Conservation (phyloP, 2,113 vertebrate species). For the Spermophilus dauricus region DNA sequence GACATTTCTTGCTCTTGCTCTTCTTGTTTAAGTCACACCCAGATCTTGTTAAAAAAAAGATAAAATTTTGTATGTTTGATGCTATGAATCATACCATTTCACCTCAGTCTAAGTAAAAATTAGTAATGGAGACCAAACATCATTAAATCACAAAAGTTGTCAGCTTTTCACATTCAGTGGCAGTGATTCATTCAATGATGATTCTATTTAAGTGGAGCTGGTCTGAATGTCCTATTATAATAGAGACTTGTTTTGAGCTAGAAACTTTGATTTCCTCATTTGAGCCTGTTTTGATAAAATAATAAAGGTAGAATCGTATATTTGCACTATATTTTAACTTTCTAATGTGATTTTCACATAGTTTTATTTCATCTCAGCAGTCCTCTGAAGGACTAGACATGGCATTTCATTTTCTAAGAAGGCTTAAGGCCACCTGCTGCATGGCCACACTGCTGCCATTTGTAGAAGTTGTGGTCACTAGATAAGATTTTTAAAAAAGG, state of each 20-base stretch:
- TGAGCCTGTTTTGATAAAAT: conserved; percentile 9
- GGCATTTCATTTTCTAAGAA: not conserved
- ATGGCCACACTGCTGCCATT: not conserved
- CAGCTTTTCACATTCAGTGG: not conserved
- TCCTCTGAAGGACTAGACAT: not conserved
- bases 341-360: not conserved
- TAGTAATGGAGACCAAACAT: not conserved
- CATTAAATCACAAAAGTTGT: not conserved
- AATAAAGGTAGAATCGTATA: not conserved
- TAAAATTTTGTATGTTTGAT: not conserved
- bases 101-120: conserved; percentile 24
- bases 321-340: not conserved
- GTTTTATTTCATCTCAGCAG: not conserved
- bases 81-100: not conserved
- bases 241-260: not conserved
- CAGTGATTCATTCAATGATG: not conserved
- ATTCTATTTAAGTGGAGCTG: not conserved
- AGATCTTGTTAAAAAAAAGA: not conserved
- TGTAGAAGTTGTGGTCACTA: not conserved
- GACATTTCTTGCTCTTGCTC: not conserved
- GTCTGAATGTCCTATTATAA: not conserved
- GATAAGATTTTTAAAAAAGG: not conserved
- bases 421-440: not conserved
- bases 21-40: not conserved
- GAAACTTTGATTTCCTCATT: not conserved